These are phyloP conservation scores for Coelopa pilipes DNA, from an alignment of 2,888 invertebrate genomes.

Conservation along the genomic window DNA sequence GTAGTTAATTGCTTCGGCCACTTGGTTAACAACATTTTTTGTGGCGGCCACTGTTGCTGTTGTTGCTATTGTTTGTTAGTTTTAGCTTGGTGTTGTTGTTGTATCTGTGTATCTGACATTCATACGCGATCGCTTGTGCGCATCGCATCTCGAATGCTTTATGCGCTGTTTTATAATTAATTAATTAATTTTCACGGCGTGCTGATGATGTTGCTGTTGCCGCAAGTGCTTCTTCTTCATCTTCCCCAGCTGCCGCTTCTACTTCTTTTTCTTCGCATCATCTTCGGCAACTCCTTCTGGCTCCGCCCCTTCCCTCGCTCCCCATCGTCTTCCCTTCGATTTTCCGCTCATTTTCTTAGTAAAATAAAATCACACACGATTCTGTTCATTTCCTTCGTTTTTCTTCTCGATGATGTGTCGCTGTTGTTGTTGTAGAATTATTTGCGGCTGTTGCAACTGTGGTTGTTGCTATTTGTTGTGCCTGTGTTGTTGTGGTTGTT, in stretches of 20 bases:
- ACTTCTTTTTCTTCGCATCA: neutral
- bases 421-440: neutral
- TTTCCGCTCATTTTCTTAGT: no score
- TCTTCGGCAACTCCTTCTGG: no score
- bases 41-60: no score
- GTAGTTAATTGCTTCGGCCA: no score
- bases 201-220: slow-evolving; percentile 32
- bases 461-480: neutral
- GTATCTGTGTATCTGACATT: slow-evolving; percentile 16
- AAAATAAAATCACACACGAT: no score
- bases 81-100: neutral
- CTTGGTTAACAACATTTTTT: no score
- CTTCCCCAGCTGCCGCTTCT: neutral
- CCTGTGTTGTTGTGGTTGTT: no score
- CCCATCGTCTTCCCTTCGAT: no score
- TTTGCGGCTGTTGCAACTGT: neutral
- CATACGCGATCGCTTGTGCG: neutral
- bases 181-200: slow-evolving; percentile 42
- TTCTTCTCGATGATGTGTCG: neutral
- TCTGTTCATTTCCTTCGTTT: no score
- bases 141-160: slow-evolving; percentile 24
- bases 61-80: neutral
- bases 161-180: slow-evolving; percentile 36
- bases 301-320: no score
- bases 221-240: neutral